Conservation (phyloP, 2,797 vertebrate genomes). For the Chelidonichthys spinosus region DNA sequence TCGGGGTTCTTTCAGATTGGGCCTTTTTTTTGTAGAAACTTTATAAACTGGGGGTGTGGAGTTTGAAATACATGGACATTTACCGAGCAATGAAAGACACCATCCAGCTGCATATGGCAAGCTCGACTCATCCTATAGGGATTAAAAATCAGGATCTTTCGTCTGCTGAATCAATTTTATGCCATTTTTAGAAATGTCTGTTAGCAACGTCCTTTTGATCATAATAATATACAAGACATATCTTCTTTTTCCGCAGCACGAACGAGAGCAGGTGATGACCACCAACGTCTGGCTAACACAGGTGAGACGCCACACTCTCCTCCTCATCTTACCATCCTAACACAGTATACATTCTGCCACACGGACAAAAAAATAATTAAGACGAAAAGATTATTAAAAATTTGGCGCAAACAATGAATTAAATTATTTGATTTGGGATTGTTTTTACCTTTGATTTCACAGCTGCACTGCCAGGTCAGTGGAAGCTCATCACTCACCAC, state of each 20-base stretch:
- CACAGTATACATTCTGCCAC: slow-evolving; percentile 10
- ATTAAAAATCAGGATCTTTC: background rate
- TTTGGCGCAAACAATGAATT: background rate
- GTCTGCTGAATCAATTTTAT: background rate
- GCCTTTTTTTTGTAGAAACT: background rate
- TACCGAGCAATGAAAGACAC: background rate
- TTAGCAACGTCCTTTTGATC: background rate
- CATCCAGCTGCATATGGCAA: background rate
- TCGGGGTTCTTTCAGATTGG: slow-evolving; percentile 2
- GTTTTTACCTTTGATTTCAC: slow-evolving; percentile 16
- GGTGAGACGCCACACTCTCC: slow-evolving; percentile 81
- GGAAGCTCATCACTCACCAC: slow-evolving; percentile 21
- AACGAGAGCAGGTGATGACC: slow-evolving; percentile 98
- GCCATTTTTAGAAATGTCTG: background rate
- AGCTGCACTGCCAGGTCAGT: slow-evolving; percentile 23
- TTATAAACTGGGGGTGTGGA: background rate
- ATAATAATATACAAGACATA: slow-evolving; percentile 2
- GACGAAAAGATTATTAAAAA: background rate
- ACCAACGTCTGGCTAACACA: slow-evolving; percentile 98
- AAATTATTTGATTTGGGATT: slow-evolving; percentile 1
- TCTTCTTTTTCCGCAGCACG: slow-evolving; percentile 86
- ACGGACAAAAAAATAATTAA: background rate
- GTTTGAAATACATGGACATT: slow-evolving; percentile 2
- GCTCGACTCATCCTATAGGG: background rate
- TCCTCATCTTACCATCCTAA: background rate